phyloP scores from a whole-genome alignment of 2,797 vertebrate species.

The Darevskia mixta region DNA sequence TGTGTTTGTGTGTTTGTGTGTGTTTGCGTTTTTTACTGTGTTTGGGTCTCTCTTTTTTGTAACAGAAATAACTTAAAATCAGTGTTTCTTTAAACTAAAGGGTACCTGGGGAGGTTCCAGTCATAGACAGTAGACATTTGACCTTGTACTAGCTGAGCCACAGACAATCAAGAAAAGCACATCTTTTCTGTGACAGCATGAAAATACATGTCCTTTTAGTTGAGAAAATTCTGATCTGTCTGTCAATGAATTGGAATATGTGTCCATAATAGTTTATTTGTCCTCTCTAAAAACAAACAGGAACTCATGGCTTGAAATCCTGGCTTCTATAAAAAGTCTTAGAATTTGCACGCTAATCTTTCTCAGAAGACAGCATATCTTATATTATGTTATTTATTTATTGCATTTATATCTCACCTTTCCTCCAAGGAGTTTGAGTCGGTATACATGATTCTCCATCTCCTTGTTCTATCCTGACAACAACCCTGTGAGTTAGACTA shows the following conservation, averaged over 20 bases:
- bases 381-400: background rate
- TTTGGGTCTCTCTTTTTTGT: fast-evolving
- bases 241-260: background rate
- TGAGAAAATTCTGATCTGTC: background rate
- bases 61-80: background rate
- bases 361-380: background rate
- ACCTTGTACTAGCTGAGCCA: background rate
- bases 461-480: too few relatives aligned
- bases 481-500: too few relatives aligned
- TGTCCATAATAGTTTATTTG: background rate
- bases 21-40: too few relatives aligned
- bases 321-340: background rate
- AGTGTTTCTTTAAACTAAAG: constrained; percentile 15
- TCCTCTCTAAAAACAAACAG: background rate
- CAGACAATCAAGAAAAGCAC: background rate
- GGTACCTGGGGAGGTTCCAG: background rate
- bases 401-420: too few relatives aligned
- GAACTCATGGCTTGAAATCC: background rate
- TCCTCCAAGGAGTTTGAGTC: too few relatives aligned
- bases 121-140: constrained; percentile 6
- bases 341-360: background rate
- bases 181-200: background rate
- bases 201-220: background rate
- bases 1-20: too few relatives aligned
- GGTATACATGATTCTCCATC: too few relatives aligned